Evolutionary conservation across 2,113 vertebrate genomes (phyloP).

Genomic region (Larimichthys crocea): DNA sequence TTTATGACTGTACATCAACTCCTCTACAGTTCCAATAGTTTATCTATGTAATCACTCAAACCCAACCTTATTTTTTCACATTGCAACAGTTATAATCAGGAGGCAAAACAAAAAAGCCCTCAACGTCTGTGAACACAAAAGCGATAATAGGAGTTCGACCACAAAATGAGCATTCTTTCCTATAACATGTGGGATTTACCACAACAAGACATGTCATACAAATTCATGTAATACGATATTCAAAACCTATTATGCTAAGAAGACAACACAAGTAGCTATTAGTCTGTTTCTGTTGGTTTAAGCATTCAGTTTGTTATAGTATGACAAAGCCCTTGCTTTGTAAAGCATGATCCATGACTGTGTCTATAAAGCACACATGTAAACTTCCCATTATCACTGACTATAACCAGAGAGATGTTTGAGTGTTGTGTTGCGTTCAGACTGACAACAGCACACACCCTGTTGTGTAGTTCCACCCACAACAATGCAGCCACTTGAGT

Average conservation of each 20-base stretch:
- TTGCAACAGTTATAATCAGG: not conserved
- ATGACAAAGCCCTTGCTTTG: not conserved
- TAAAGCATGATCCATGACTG: not conserved
- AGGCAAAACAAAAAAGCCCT: not conserved
- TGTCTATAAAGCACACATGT: not conserved
- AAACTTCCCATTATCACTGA: not conserved
- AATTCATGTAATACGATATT: not conserved
- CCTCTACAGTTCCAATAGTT: slow-evolving; percentile 7
- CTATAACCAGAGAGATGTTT: not conserved
- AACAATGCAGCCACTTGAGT: not conserved
- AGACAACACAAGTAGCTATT: not conserved
- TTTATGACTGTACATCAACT: not conserved
- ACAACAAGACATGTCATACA: not conserved
- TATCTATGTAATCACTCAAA: slow-evolving; percentile 13
- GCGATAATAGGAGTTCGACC: not conserved
- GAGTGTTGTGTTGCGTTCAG: not conserved
- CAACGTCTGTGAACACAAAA: not conserved
- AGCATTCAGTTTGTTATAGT: not conserved
- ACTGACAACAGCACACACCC: not conserved
- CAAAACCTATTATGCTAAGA: not conserved
- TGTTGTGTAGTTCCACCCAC: not conserved
- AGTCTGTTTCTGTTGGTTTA: not conserved
- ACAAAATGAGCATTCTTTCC: not conserved
- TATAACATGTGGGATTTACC: not conserved
- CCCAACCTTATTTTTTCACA: not conserved